Evolutionary conservation across 2,113 vertebrate genomes (phyloP), one percentile per base, ranked within the genome.

Genomic region (Marmota flaviventris): DNA sequence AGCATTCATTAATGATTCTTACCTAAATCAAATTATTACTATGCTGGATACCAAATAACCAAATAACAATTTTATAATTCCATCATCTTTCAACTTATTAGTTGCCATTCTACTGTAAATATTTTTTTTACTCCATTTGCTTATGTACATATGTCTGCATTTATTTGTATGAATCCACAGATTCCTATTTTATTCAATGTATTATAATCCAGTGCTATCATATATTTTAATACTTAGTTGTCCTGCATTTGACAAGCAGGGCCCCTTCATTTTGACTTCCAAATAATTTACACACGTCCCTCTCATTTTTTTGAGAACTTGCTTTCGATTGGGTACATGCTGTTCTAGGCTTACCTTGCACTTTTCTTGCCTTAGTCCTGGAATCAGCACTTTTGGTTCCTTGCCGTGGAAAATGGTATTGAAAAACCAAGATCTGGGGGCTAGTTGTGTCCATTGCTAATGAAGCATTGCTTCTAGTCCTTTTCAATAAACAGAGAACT

Each of bases 361-460:
- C 14, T 82, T 85, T 89, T 22, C 29, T 78, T 96, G 13, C 78
- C 73, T 81, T 6, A 93, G 48, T 51, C 14, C 39, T 85, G 12
- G 37, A 86, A 85, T 78, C 83, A 94, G 32, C 56, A 72, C 7
- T 10, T 9, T 22, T 86, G 20, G 16, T 77, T 96, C 8, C 37
- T 95, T 97, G 97, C 13, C 16, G 4, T 94, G 34, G 76, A 77
- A 76, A 93, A 75, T 56, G 29, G 14, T 85, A 85, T 76, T 94
- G 94, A 56, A 65, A 94, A 91, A 75, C 37, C 27, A 94, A 65
- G 29, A 70, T 63, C 25, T 75, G 61, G 45, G 53, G 1, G 4
- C 14, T 32, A 85, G 22, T 42, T 92, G 27, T 72, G 8, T 27
- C 84, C 27, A 25, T 17, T 65, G 63, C 27, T 79, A 65, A 53